Evolutionary conservation across 2,113 vertebrate species (phyloP), one percentile per base, ranked within the genome.

Genomic region (Pachypanchax playfairii): DNA sequence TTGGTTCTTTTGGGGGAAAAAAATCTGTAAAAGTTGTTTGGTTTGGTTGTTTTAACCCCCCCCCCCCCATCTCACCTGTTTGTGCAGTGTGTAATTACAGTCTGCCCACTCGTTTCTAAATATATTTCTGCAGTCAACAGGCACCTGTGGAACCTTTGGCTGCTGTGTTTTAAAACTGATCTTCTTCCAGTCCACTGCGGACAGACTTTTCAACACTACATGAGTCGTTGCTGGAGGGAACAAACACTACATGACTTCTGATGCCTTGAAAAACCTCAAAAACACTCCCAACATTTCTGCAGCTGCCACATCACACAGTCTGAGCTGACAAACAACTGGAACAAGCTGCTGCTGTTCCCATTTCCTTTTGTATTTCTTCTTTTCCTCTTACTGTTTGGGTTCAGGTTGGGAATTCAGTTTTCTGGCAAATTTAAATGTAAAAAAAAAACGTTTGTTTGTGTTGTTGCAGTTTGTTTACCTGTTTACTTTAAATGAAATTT

Each of bases 31-130:
- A 58, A 53, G 54, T 42, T 47, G n/a, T n/a, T n/a, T n/a, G 44
- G 10, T 47, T 41, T 68, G 69, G 65, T 46, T n/a, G 22, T 70
- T 73, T 72, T 58, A 76, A 79, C 24, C 42, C 21, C 36, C 17
- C 26, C 60, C 26, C 22, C 13, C 80, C 59, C 39, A 21, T 54
- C 59, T 75, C 76, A 84, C 80, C 57, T 84, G 79, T 80, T 69
- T 72, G 8, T 61, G 58, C 53, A 24, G 59, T 62, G 20, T 86
- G 79, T 87, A 91, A 92, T 92, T 91, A 91, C 71, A 59, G 55
- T 82, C 84, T 46, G 61, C 89, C 89, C 78, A 89, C 90, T 73
- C 73, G 5, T n/a, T 36, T 70, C 88, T 88, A 91, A 89, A 90
- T 85, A 88, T 90, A 90, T 42, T 56, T 29, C 60, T 22, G 54